These are phyloP conservation scores for Propithecus perrieri DNA, from an alignment of 2,797 vertebrate genomes.

Conservation along the genomic window DNA sequence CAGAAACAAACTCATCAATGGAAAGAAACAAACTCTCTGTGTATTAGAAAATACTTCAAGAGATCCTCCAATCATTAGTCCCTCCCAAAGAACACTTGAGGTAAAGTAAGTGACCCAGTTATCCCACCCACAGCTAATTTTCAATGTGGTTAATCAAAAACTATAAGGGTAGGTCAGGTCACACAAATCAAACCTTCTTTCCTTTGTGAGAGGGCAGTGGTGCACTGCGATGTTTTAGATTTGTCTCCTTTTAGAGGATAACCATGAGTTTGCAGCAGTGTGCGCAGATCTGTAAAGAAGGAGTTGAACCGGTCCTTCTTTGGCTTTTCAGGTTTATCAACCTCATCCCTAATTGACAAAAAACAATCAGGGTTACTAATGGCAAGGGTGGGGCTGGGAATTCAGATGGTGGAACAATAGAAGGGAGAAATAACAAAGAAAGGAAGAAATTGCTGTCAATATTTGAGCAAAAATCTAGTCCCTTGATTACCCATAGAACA, in stretches of 20 bases:
- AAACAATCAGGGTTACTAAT: neutral
- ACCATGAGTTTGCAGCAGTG: slow-evolving; percentile 92
- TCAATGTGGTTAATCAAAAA: neutral
- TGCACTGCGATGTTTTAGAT: slow-evolving; percentile 91
- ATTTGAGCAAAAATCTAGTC: slow-evolving; percentile 11
- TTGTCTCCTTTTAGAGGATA: slow-evolving; percentile 93
- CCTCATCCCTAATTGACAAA: slow-evolving; percentile 86
- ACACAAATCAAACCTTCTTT: slow-evolving; percentile 89
- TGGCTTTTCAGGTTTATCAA: slow-evolving; percentile 92
- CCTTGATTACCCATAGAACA: neutral
- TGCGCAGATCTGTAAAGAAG: slow-evolving; percentile 92
- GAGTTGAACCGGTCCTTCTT: slow-evolving; percentile 91
- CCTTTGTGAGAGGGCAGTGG: slow-evolving; percentile 91
- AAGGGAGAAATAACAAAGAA: neutral
- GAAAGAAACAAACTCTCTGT: neutral
- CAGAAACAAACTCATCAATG: slow-evolving; percentile 13
- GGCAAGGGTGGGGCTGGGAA: neutral
- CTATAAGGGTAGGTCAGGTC: fast-evolving
- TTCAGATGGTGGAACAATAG: neutral
- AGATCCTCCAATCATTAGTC: neutral
- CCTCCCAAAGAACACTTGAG: neutral
- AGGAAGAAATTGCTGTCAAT: neutral
- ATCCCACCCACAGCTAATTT: neutral
- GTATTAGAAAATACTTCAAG: neutral
- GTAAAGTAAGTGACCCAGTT: neutral